Percentiles rank a stretch among this genome's conserved stretches.
These are phyloP conservation scores for Byasa hedistus DNA, from an alignment of 2,888 invertebrate genomes.

Conservation along the genomic window DNA sequence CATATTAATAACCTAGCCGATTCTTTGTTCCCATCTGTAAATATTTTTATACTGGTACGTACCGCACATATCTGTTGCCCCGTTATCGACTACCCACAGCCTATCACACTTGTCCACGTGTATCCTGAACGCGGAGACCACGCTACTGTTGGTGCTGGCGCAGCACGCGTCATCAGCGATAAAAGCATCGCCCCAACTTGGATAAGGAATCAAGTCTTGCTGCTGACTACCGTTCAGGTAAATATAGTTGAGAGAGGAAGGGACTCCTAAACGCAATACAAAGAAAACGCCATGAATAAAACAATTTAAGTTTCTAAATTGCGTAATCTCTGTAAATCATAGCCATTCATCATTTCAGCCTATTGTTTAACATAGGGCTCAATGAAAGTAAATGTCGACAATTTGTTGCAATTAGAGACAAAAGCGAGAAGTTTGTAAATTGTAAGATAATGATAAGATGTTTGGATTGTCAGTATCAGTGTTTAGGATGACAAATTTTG, in stretches of 20 bases:
- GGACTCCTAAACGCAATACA: conserved; percentile 46
- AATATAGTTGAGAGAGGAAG: conserved; percentile 73
- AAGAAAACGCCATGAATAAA: not conserved
- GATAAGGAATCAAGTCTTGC: conserved; percentile 85
- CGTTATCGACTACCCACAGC: conserved; percentile 89
- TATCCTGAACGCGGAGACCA: conserved; percentile 85
- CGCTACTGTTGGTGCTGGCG: conserved; percentile 72
- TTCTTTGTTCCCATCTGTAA: no score
- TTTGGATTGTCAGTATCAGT: no score
- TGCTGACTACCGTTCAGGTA: conserved; percentile 80
- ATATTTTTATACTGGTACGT: conserved; percentile 34
- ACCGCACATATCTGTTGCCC: conserved; percentile 84
- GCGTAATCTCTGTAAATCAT: no score
- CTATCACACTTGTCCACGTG: conserved; percentile 86
- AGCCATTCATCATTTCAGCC: no score
- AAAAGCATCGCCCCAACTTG: conserved; percentile 86
- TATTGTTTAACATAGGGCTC: no score
- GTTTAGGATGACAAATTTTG: no score
- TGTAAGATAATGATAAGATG: no score
- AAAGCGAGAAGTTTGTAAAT: no score
- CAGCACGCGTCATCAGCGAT: conserved; percentile 70
- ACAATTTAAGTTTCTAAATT: no score
- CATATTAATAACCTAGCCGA: no score
- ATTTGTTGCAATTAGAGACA: no score
- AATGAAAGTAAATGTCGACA: no score